Evolutionary conservation across 2,113 vertebrate genomes (phyloP).

Genomic region (Cacatua alba): DNA sequence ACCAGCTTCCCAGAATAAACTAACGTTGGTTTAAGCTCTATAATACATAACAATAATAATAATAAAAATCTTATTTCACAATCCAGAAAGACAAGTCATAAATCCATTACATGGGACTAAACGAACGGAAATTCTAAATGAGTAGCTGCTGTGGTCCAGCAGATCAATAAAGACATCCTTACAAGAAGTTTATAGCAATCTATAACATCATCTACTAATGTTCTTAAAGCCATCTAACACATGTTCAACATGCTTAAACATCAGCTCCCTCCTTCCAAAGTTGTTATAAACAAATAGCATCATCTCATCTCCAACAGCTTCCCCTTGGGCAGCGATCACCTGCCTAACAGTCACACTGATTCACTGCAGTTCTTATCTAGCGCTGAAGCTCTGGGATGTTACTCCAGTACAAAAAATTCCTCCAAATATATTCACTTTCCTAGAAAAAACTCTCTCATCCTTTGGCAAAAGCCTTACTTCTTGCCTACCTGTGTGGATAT

Average conservation of each 20-base stretch:
- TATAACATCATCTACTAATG: constrained; percentile 32
- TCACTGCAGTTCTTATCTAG: neutral
- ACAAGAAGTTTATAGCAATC: constrained; percentile 49
- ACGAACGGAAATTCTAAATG: neutral
- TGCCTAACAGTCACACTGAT: neutral
- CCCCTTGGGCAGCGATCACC: neutral
- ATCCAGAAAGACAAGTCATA: constrained; percentile 20
- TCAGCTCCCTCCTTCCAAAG: neutral
- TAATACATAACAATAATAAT: neutral
- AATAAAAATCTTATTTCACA: neutral
- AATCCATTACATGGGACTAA: constrained; percentile 26
- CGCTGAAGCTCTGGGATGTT: neutral
- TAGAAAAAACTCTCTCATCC: neutral
- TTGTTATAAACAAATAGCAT: constrained; percentile 16
- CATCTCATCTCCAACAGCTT: neutral
- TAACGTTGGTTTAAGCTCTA: neutral
- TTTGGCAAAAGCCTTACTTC: neutral
- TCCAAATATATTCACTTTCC: neutral
- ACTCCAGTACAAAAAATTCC: neutral
- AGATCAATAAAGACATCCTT: constrained; percentile 61
- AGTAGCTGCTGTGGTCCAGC: constrained; percentile 1
- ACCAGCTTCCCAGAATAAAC: neutral
- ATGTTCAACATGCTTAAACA: constrained; percentile 40
- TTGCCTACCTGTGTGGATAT: fast-evolving
- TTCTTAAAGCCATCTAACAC: constrained; percentile 51